Conservation (phyloP, 2,797 vertebrate species). For the Setipinna tenuifilis region DNA sequence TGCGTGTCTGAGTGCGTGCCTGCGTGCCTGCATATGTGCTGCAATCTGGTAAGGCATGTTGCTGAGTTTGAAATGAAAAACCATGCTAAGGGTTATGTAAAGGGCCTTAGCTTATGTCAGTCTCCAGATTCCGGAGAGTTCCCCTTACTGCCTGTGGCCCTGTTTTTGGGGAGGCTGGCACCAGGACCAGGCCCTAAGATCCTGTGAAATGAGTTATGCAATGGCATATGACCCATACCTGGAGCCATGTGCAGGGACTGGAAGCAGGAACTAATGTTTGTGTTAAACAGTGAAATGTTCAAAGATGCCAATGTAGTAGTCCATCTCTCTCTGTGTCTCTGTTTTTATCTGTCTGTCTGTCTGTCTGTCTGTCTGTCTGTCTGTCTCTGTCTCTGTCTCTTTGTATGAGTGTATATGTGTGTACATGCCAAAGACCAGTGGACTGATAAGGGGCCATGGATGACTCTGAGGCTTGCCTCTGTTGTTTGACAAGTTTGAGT, state of each 20-base stretch:
- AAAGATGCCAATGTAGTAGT: not conserved
- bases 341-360: not conserved
- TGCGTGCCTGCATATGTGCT: not conserved
- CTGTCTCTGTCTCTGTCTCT: not conserved
- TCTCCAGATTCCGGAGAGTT: not conserved
- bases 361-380: not conserved
- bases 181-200: not conserved
- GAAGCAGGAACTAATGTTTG: not conserved
- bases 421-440: not conserved
- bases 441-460: not conserved
- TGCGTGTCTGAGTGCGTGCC: not conserved
- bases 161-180: not conserved
- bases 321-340: not conserved
- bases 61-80: not conserved
- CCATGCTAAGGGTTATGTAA: constrained; percentile 20
- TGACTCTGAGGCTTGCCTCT: not conserved
- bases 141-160: not conserved
- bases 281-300: not conserved
- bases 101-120: constrained; percentile 12
- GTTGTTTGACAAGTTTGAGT: not conserved
- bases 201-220: constrained; percentile 25
- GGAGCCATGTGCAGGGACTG: not conserved
- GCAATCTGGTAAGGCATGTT: not conserved
- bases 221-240: not conserved
- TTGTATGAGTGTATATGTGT: not conserved